Conservation (phyloP, 2,888 invertebrate genomes). For the Mythimna pallens region DNA sequence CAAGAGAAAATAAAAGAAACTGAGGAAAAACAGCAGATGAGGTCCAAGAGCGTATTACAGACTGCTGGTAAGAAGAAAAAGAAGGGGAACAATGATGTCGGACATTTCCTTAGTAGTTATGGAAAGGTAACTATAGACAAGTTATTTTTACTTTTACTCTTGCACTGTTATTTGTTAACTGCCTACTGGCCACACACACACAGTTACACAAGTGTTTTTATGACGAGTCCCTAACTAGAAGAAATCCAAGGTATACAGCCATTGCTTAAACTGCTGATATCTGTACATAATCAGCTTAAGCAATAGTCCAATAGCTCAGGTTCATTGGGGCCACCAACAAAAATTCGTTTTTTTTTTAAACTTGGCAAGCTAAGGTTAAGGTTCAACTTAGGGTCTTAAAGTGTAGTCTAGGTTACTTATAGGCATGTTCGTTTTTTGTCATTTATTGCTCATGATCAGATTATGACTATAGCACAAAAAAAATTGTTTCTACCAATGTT, state of each 20-base stretch:
- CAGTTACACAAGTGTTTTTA: no score
- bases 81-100: conserved; percentile 86
- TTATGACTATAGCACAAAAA: no score
- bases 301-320: neutral
- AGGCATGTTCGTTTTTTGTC: neutral
- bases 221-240: no score
- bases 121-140: conserved; percentile 81
- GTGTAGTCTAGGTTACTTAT: no score
- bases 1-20: conserved; percentile 87
- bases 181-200: neutral
- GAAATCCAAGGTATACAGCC: no score
- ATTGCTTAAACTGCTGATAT: neutral
- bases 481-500: no score
- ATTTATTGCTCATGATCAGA: neutral
- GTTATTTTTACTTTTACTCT: no score
- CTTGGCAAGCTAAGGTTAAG: no score
- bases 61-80: conserved; percentile 88
- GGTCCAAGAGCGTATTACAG: conserved; percentile 90
- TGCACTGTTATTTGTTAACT: neutral
- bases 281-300: no score
- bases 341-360: neutral
- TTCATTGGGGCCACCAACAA: neutral
- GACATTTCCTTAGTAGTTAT: conserved; percentile 84
- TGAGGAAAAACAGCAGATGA: conserved; percentile 90
- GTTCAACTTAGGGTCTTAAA: no score